A percentile compares a stretch with the other conserved stretches of the same genome.
phyloP scores from a whole-genome alignment of 2,888 invertebrate species.

The Theretra japonica region DNA sequence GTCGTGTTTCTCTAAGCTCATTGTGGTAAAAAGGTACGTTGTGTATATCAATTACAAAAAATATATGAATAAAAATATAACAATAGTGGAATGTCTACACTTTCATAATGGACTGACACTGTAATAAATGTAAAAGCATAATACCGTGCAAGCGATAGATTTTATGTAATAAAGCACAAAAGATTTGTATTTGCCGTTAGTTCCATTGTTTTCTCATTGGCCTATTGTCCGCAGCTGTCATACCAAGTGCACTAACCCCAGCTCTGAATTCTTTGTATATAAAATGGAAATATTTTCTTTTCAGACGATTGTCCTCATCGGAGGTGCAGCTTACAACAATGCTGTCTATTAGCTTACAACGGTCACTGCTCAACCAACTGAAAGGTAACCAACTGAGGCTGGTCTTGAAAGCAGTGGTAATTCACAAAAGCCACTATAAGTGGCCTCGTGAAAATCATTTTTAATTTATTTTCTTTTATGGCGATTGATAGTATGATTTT shows the following conservation, averaged over 20 bases:
- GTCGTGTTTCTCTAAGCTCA: too few species aligned
- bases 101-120: too few species aligned
- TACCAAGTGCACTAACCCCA: neutral
- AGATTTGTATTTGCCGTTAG: neutral
- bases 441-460: neutral
- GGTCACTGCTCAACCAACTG: constrained; percentile 55
- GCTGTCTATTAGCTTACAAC: constrained; percentile 59
- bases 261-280: neutral
- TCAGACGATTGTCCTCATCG: constrained; percentile 63
- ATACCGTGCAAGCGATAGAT: neutral
- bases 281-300: constrained; percentile 43
- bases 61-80: too few species aligned
- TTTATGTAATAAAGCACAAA: neutral
- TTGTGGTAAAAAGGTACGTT: too few species aligned
- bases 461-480: neutral
- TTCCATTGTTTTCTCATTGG: constrained; percentile 3
- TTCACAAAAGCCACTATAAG: neutral
- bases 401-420: neutral
- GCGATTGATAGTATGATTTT: neutral
- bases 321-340: constrained; percentile 60
- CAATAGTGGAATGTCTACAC: too few species aligned
- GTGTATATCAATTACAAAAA: too few species aligned
- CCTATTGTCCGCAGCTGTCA: neutral
- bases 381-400: constrained; percentile 65
- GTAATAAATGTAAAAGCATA: neutral